Base-by-base conservation (phyloP, 2,113 vertebrate genomes). In the Stigmatopora nigra region DNA sequence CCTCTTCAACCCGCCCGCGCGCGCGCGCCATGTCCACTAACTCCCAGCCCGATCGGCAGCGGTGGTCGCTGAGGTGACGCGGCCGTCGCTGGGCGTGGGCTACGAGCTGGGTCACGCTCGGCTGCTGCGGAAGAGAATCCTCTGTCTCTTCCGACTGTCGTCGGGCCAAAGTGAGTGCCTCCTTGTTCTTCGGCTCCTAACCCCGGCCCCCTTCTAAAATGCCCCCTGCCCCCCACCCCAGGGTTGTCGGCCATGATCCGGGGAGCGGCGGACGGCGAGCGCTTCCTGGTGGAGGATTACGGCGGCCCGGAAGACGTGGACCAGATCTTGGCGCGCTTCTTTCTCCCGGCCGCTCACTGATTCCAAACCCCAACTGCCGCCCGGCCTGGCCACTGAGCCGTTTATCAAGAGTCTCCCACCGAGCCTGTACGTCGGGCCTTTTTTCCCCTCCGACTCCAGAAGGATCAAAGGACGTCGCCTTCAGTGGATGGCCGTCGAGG, bases 241-340 rank as follows among this genome's bases (percentile, higher is more conserved):
- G 86, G 3, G 9, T 79, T 87, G 60, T 87, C 86, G 0, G 86
- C 86, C 11, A 87, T 87, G 86, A 83, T 87, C 12, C 74, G 81
- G 25, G 86, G 86, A 9, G 82, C 84, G 0, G 36, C 55, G 0
- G 69, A 82, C 1, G 57, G 76, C 0, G 38, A 69, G 0, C 10
- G 1, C 0, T 72, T 84, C 0, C 10, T 62, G 70, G 82, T 87
- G 8, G 51, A 9, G 10, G 78, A 87, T 12, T 87, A 87, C 70
- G 52, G 3, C 1, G 76, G 53, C 22, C 5, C 78, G 36, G 71
- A 86, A 0, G 45, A 83, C 14, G 16, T 83, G 65, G 81, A 84
- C 53, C 14, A 51, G 0, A 4, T 86, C 45, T 71, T 87, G 61
- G 76, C 77, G 0, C 25, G 68, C 44, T 82, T 79, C 68, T 84